Evolutionary conservation across 2,888 invertebrate species (phyloP).

Genomic region (Macaria notata): DNA sequence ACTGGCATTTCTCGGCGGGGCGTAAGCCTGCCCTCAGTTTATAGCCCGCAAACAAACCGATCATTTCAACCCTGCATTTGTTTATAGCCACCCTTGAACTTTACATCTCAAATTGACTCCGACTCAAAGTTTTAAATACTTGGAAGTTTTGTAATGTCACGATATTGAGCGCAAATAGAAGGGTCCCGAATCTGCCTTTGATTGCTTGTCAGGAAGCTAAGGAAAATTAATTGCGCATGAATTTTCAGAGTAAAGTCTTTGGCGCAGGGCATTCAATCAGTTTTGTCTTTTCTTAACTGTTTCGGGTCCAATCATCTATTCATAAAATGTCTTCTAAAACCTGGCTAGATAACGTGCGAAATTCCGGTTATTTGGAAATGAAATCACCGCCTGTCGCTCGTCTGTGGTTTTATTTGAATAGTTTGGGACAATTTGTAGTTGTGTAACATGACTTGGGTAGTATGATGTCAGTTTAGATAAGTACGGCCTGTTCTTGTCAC

Average conservation of each 20-base stretch:
- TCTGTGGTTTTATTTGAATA: conserved; percentile 2
- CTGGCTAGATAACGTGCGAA: not conserved
- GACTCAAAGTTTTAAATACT: conserved; percentile 50
- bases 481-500: conserved; percentile 43
- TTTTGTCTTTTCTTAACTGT: conserved; percentile 12
- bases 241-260: conserved; percentile 8
- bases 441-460: conserved; percentile 20
- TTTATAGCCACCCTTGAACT: conserved; percentile 65
- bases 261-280: conserved; percentile 1
- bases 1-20: conserved; percentile 52
- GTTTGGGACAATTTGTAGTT: conserved; percentile 15
- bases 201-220: conserved; percentile 27
- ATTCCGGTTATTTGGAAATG: not conserved
- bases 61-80: conserved; percentile 64
- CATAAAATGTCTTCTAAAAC: not conserved
- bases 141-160: conserved; percentile 35
- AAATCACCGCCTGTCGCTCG: not conserved
- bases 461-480: conserved; percentile 41
- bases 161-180: conserved; percentile 20
- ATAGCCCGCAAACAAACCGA: conserved; percentile 78
- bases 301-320: not conserved
- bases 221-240: conserved; percentile 28
- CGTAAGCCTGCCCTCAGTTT: conserved; percentile 54
- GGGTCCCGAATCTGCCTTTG: conserved; percentile 15
- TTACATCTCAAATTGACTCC: conserved; percentile 62